Evolutionary conservation across 2,113 vertebrate species (phyloP).

Genomic region (Trochalopteron elliotii): DNA sequence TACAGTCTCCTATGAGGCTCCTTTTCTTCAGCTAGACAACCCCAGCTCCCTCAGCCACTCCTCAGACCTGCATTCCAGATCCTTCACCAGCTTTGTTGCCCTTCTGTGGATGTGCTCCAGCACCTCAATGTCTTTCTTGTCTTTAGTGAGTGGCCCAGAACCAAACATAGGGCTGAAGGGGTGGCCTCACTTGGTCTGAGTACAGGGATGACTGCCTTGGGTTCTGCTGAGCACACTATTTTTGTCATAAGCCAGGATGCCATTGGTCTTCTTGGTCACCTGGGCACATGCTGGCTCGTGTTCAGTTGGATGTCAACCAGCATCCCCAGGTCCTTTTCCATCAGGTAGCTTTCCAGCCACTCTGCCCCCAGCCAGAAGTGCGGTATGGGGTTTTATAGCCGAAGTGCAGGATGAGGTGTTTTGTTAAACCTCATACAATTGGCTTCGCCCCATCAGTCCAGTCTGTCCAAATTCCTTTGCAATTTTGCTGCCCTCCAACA

Average conservation of each 20-base stretch:
- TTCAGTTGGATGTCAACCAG: not conserved
- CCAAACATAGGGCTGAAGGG: not conserved
- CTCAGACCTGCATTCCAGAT: not conserved
- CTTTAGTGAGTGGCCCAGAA: not conserved
- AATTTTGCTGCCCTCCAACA: not conserved
- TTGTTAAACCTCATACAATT: not conserved
- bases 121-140: not conserved
- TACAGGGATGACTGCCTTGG: not conserved
- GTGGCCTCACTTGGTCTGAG: fast-evolving
- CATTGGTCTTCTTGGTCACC: not conserved
- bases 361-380: not conserved
- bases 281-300: fast-evolving
- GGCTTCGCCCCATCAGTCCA: not conserved
- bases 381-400: not conserved
- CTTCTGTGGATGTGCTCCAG: not conserved
- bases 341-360: not conserved
- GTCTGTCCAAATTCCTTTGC: not conserved
- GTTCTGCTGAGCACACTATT: not conserved
- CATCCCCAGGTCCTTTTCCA: not conserved
- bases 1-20: not conserved
- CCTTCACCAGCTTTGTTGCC: not conserved
- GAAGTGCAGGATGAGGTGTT: not conserved
- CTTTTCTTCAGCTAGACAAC: not conserved
- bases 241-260: not conserved
- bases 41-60: not conserved